Evolutionary conservation across 2,797 vertebrate genomes (phyloP).

Genomic region (Helarctos malayanus): DNA sequence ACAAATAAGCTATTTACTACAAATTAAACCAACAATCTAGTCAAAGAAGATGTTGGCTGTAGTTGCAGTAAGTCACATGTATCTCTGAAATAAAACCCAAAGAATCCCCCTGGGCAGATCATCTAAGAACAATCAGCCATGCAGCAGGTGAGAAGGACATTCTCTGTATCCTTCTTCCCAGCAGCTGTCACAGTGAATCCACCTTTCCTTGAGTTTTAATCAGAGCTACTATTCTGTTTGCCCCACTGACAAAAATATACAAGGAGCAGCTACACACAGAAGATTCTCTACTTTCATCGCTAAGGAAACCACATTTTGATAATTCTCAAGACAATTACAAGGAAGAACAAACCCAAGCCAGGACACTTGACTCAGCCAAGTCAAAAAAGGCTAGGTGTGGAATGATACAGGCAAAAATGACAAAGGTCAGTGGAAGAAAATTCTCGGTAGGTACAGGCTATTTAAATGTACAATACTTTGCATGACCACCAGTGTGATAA

Average conservation of each 20-base stretch:
- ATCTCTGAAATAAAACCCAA: background rate
- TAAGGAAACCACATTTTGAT: constrained; percentile 29
- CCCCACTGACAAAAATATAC: background rate
- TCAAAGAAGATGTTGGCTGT: background rate
- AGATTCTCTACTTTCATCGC: constrained; percentile 40
- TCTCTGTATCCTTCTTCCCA: background rate
- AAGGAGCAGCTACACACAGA: constrained; percentile 9
- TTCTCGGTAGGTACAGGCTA: background rate
- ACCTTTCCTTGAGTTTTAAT: background rate
- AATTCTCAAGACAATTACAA: constrained; percentile 6
- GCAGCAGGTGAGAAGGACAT: background rate
- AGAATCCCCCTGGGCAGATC: background rate
- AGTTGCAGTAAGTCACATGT: background rate
- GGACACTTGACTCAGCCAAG: background rate
- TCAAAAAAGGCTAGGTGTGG: background rate
- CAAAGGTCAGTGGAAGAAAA: background rate
- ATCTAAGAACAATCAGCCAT: background rate
- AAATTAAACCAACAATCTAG: background rate
- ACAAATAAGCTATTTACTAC: background rate
- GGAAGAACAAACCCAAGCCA: background rate
- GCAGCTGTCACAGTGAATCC: background rate
- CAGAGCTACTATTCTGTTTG: background rate
- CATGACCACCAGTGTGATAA: background rate
- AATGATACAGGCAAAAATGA: background rate
- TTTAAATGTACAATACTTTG: background rate